phyloP scores from a whole-genome alignment of 2,113 vertebrate genomes.

The Rhombomys opimus region DNA sequence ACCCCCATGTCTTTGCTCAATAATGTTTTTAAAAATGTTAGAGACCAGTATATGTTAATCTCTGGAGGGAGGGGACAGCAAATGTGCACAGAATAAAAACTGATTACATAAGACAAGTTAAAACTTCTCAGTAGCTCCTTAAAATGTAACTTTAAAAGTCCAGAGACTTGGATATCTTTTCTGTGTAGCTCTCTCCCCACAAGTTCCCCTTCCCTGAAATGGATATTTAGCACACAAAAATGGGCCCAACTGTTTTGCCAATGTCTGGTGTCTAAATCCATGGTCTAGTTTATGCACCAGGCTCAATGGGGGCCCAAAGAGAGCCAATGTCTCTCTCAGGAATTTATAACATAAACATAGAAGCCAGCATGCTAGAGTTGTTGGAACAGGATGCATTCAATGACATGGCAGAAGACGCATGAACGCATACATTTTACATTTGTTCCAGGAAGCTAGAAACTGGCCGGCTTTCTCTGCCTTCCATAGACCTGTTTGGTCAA shows the following conservation, averaged over 20 bases:
- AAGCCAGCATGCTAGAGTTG: not conserved
- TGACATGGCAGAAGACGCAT: not conserved
- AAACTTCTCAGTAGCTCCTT: not conserved
- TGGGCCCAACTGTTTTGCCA: not conserved
- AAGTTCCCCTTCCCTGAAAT: not conserved
- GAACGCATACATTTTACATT: not conserved
- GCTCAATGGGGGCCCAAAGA: not conserved
- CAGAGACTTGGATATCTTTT: not conserved
- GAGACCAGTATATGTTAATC: not conserved
- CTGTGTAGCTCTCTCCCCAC: not conserved
- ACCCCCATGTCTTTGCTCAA: not conserved
- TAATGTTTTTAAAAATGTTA: not conserved
- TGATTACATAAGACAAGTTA: not conserved
- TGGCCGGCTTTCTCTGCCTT: not conserved
- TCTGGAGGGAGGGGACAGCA: not conserved
- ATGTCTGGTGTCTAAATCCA: not conserved
- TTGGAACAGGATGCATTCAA: not conserved
- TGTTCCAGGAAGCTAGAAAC: not conserved
- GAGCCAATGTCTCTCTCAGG: not conserved
- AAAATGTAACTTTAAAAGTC: not conserved
- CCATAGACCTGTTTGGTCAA: not conserved
- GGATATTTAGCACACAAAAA: not conserved
- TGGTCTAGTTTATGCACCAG: not conserved
- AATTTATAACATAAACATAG: slow-evolving; percentile 27
- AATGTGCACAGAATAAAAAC: not conserved